Evolutionary conservation across 2,113 vertebrate genomes (phyloP), one percentile per base, ranked within the genome.

Genomic region (Jacana jacana): DNA sequence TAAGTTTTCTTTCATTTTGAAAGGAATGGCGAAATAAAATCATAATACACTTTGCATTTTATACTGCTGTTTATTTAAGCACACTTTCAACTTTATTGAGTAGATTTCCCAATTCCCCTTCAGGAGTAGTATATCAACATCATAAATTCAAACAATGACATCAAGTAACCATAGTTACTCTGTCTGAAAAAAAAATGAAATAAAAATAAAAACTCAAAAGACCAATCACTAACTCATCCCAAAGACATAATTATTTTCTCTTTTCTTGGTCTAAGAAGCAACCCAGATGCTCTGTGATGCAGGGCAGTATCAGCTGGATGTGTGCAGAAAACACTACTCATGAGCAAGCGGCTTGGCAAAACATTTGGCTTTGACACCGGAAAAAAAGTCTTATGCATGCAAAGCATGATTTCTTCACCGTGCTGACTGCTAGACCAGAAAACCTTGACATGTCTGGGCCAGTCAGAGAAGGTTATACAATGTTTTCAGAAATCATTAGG

Each of bases 401-500:
- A 78, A n/a, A 88, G 39, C 83, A 93, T 1, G 1, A 68, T 84
- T 91, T 75, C 42, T 76, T 88, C 44, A 27, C 48, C 27, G 81
- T 61, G 12, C 42, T 91, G 39, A 72, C 48, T 93, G 69, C 44
- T 79, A 75, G 83, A 92, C 35, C 83, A 86, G 94, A 91, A 95
- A 86, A 75, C 57, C 33, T 84, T 87, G 73, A 72, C 31, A 33
- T 18, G 39, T 35, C 77, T 84, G 77, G 19, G 28, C 42, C 60
- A 71, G 60, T 75, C 68, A 93, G 27, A 91, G 72, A 84, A 60
- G 28, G 40, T 55, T 93, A 46, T 44, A 68, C n/a, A 81, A 30
- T 82, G 31, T 79, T 92, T 97, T 95, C 75, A 91, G 86, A 84
- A 95, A 93, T 92, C 83, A 93, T 89, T 75, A 91, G 3, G 39